Evolutionary conservation across 2,113 vertebrate genomes (phyloP).

Genomic region (Chunga burmeisteri): DNA sequence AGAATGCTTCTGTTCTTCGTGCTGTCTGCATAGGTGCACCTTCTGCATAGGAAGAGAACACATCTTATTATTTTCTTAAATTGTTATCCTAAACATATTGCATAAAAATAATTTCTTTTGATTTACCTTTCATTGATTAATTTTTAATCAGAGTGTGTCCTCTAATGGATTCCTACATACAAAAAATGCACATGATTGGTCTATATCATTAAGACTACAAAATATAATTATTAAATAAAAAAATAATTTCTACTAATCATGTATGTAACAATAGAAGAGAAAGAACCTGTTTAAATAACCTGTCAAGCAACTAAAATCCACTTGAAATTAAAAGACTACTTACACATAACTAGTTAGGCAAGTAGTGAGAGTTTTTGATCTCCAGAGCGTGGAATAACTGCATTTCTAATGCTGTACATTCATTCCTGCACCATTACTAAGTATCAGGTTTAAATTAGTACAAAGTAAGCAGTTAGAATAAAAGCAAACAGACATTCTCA

Average conservation of each 20-base stretch:
- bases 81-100: conserved; percentile 70
- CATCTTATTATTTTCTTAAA: conserved; percentile 70
- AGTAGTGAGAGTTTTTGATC: background rate
- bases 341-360: conserved; percentile 10
- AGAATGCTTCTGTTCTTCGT: conserved; percentile 79
- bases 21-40: conserved; percentile 79
- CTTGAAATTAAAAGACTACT: background rate
- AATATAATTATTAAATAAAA: conserved; percentile 70
- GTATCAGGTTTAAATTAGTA: background rate
- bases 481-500: background rate
- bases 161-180: conserved; percentile 82
- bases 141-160: conserved; percentile 84
- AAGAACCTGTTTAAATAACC: conserved; percentile 43
- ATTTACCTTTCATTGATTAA: conserved; percentile 85
- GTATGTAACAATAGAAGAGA: conserved; percentile 46
- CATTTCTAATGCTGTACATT: background rate
- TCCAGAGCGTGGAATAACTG: background rate
- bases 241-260: conserved; percentile 57
- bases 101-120: conserved; percentile 80
- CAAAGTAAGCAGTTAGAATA: background rate
- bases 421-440: background rate
- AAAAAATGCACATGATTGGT: conserved; percentile 85
- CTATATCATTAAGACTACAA: conserved; percentile 74
- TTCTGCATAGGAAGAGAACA: conserved; percentile 70
- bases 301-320: conserved; percentile 15